A percentile compares a stretch with the other conserved stretches of the same genome.
Conservation (phyloP, 2,797 vertebrate genomes). For the Zalophus californianus region DNA sequence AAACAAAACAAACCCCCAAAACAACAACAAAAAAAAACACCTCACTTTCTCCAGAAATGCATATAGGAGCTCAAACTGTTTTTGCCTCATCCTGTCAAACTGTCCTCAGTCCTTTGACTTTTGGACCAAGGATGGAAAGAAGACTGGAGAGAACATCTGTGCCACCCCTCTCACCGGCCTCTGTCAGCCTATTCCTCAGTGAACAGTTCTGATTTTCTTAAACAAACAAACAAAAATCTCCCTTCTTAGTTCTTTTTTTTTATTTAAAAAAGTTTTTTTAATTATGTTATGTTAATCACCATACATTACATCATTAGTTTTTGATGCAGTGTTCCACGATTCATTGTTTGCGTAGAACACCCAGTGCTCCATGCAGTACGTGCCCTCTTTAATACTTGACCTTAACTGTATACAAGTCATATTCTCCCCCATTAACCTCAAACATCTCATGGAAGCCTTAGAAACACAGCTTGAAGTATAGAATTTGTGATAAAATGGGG, state of each 20-base stretch:
- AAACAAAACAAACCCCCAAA: background rate
- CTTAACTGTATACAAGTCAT: background rate
- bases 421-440: background rate
- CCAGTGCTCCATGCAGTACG: too few species aligned
- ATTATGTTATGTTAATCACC: background rate
- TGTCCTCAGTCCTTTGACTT: background rate
- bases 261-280: too few species aligned
- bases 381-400: background rate
- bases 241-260: background rate
- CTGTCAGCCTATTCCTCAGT: background rate
- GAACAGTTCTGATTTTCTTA: background rate
- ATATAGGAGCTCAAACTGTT: background rate
- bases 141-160: background rate
- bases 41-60: background rate
- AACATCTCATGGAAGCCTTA: background rate
- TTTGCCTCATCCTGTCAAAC: slow-evolving; percentile 8
- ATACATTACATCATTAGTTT: too few species aligned
- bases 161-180: fast-evolving
- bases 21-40: background rate
- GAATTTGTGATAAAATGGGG: background rate
- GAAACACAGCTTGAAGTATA: background rate
- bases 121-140: background rate
- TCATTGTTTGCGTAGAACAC: too few species aligned
- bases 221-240: background rate
- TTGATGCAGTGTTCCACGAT: too few species aligned